These are phyloP conservation scores for Pterostichus madidus DNA, from an alignment of 2,888 invertebrate genomes.

Conservation along the genomic window DNA sequence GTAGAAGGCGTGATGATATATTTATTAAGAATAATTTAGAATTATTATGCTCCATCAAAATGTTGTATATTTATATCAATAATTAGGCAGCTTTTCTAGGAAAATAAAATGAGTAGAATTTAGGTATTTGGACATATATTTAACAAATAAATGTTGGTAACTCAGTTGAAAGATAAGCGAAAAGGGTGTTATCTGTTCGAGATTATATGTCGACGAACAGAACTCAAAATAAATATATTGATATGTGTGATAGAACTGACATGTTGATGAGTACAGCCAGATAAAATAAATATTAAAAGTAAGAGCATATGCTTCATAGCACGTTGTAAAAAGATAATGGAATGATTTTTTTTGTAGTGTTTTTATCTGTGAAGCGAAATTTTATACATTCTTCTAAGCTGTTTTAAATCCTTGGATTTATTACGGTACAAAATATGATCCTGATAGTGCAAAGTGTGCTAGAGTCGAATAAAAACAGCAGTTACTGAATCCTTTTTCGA, in stretches of 20 bases:
- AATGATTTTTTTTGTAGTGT: constrained; percentile 1
- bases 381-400: constrained; percentile 10
- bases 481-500: constrained; percentile 7
- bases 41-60: no score
- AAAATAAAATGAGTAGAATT: no score
- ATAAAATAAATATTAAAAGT: background rate
- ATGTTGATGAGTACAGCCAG: background rate
- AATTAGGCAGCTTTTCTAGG: no score
- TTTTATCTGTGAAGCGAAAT: background rate
- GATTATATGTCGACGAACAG: background rate
- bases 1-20: no score
- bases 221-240: background rate
- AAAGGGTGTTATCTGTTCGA: background rate
- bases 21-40: no score
- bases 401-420: constrained; percentile 4
- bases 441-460: background rate
- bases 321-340: background rate
- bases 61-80: no score
- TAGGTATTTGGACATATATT: no score
- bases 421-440: constrained; percentile 21
- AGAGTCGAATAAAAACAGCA: background rate
- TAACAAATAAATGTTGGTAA: no score
- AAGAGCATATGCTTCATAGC: background rate
- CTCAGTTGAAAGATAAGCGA: background rate
- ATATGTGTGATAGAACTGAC: constrained; percentile 4